phyloP scores from a whole-genome alignment of 1,140 invertebrate species.

The Littorina saxatilis region DNA sequence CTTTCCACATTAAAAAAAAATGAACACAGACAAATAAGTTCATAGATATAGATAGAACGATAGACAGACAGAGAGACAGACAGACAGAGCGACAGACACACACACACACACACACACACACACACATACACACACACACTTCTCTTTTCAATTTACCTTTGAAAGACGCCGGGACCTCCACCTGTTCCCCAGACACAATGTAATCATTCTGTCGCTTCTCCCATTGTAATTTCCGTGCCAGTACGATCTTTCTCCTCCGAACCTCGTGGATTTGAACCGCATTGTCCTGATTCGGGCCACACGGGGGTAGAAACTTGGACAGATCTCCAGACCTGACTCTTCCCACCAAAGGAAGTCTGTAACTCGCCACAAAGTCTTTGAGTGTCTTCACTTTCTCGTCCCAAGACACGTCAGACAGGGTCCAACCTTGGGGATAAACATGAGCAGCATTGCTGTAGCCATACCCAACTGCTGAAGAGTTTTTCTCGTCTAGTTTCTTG shows the following conservation, averaged over 20 bases:
- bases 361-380: conserved; percentile 41
- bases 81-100: neutral
- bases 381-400: conserved; percentile 39
- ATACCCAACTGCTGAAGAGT: neutral
- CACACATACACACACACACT: neutral
- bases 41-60: neutral
- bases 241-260: conserved; percentile 51
- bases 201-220: conserved; percentile 59
- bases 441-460: neutral
- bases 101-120: neutral
- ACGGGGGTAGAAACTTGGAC: conserved; percentile 31
- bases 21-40: neutral
- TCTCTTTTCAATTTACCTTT: conserved; percentile 49
- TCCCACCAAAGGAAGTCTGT: conserved; percentile 40
- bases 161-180: conserved; percentile 55
- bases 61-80: neutral
- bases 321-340: conserved; percentile 45
- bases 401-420: conserved; percentile 43
- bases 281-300: conserved; percentile 34
- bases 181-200: conserved; percentile 50
- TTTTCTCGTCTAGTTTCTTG: neutral
- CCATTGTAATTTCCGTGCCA: conserved; percentile 58
- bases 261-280: conserved; percentile 54
- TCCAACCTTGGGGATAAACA: neutral
- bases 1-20: too few relatives aligned